phyloP scores from a whole-genome alignment of 2,888 invertebrate species.

The Acrobeloides nanus region DNA sequence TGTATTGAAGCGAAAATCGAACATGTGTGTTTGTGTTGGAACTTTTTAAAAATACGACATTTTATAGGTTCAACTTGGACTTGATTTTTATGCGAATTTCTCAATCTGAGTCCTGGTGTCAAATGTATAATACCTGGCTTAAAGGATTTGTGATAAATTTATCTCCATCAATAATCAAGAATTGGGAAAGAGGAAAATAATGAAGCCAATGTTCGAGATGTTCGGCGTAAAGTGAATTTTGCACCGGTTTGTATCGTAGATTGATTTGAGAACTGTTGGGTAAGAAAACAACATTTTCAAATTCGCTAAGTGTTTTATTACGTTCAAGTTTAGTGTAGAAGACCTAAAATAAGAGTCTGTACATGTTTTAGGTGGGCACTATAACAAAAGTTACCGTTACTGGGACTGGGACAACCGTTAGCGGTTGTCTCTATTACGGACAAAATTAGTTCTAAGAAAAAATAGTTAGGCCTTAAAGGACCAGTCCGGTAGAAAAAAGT shows the following conservation, averaged over 20 bases:
- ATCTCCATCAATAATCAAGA: slow-evolving; percentile 83
- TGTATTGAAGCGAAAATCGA: no score
- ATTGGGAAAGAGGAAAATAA: slow-evolving; percentile 80
- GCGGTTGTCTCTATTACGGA: no score
- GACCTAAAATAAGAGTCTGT: slow-evolving; percentile 29
- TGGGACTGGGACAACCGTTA: background rate
- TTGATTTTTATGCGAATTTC: no score
- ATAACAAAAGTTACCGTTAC: slow-evolving; percentile 5
- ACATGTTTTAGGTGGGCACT: background rate
- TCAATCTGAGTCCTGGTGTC: background rate
- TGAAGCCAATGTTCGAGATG: slow-evolving; percentile 85
- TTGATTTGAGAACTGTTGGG: slow-evolving; percentile 55
- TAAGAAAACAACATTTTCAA: slow-evolving; percentile 56
- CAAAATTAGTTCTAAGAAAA: no score
- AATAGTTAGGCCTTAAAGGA: no score
- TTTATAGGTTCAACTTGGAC: no score
- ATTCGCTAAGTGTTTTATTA: slow-evolving; percentile 45
- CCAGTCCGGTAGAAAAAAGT: no score
- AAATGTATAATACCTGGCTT: slow-evolving; percentile 67
- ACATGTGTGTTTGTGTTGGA: no score
- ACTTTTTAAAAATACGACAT: background rate
- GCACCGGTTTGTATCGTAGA: slow-evolving; percentile 53
- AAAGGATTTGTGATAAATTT: slow-evolving; percentile 81
- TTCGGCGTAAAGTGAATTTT: slow-evolving; percentile 77
- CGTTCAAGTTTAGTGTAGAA: slow-evolving; percentile 44